Base-by-base conservation (phyloP, 2,113 vertebrate species). In the Australoheros scitulus region DNA sequence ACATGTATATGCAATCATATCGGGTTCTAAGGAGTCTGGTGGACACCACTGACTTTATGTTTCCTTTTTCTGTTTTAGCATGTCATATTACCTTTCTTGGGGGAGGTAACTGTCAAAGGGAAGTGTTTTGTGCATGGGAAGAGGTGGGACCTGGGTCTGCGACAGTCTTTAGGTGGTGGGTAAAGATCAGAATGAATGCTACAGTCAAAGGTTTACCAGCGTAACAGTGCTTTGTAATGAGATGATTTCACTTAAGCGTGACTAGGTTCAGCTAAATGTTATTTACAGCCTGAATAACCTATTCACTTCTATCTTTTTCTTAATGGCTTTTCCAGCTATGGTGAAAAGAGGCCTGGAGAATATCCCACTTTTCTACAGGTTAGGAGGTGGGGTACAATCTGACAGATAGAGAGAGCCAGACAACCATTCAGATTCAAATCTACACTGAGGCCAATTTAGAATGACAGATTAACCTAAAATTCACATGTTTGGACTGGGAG, bases 311-410 rank as follows among this genome's bases (percentile, higher is more conserved):
- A 2, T 18, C 0, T 2, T 5, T 70, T 70, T 70, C 22, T 17
- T 47, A 55, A 47, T 22, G 0, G 4, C 38, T 68, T 50, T 47
- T 50, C 2, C 41, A 68, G 22, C 41, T 50, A 18, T 15, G 38
- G 8, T 47, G 22, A 4, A 47, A 68, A 65, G 0, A 3, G 8
- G 26, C 9, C 64, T 18, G 64, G 41, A 50, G 64, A 0, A 0
- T 1, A 5, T 70, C 64, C 41, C 41, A 50, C 8, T 26, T 47
- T 50, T 15, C 5, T 36, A 5, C 34, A 36, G 18, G 34, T 36
- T 3, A 47, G 5, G 3, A 47, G 2, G 14, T 15, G 4, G 43
- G 43, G 2, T 36, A 36, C 32, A 61, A 7, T 36, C 18, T n/a
- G 32, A 20, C 60, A 61, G 32, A 61, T 9, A 38, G 61, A 63